Percentiles rank a stretch among this genome's conserved stretches.
Conservation (phyloP, 2,797 vertebrate species). For the Spondyliosoma cantharus region DNA sequence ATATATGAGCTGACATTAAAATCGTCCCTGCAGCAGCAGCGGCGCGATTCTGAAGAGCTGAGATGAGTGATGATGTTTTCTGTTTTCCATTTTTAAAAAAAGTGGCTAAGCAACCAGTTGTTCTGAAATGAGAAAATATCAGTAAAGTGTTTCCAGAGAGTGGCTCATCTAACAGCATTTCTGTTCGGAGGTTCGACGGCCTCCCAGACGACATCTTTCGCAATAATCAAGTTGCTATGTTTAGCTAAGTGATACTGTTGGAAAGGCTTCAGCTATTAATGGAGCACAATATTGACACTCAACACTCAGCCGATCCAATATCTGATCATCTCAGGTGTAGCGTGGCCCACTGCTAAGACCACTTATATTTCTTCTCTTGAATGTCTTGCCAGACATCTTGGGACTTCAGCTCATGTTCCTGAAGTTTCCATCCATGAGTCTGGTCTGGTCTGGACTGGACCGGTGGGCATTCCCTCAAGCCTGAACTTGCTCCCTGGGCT, state of each 20-base stretch:
- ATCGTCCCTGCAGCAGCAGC: constrained; percentile 23
- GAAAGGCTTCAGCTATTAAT: constrained; percentile 29
- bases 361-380: constrained; percentile 32
- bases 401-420: constrained; percentile 68
- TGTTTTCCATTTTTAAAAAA: background rate
- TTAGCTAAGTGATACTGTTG: constrained; percentile 7
- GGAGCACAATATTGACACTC: constrained; percentile 47
- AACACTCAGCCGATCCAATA: constrained; percentile 28
- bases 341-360: constrained; percentile 1
- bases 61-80: background rate
- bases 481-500: constrained; percentile 28
- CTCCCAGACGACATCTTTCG: constrained; percentile 6
- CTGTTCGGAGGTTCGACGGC: background rate
- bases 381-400: constrained; percentile 30
- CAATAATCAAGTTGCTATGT: background rate
- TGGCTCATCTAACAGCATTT: background rate
- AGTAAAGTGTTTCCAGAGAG: background rate
- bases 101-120: background rate
- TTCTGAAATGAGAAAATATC: background rate
- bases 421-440: constrained; percentile 49
- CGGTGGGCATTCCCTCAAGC: constrained; percentile 22
- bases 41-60: constrained; percentile 21
- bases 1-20: constrained; percentile 63
- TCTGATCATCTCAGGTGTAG: constrained; percentile 35
- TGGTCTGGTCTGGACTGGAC: constrained; percentile 40